phyloP scores from a whole-genome alignment of 2,888 invertebrate genomes.

The Ophioninae sp. region DNA sequence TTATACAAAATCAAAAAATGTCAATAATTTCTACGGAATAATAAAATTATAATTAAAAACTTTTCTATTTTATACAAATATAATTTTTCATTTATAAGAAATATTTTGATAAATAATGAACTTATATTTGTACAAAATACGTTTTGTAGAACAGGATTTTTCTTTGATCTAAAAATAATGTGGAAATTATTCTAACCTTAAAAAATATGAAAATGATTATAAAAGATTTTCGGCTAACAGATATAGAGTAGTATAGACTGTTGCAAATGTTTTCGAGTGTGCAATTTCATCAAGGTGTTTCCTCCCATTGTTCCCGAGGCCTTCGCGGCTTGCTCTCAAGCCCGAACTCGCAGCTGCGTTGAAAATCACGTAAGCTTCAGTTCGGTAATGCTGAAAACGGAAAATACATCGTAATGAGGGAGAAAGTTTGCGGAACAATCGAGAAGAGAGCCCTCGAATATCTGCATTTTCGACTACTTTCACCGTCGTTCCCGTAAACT shows the following conservation, averaged over 20 bases:
- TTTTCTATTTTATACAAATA: too few relatives aligned
- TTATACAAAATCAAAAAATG: too few relatives aligned
- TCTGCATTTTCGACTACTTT: background rate
- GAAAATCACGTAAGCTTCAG: background rate
- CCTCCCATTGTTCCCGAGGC: background rate
- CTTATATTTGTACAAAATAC: too few relatives aligned
- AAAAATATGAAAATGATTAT: background rate
- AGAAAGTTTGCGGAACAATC: conserved; percentile 17
- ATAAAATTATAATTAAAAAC: too few relatives aligned
- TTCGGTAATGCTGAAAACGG: conserved; percentile 1
- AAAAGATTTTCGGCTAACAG: background rate
- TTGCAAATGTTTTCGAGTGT: background rate
- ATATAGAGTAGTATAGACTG: background rate
- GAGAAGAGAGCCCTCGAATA: background rate
- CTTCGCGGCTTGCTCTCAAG: background rate
- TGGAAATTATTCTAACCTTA: background rate
- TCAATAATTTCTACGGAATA: too few relatives aligned
- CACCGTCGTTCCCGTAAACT: background rate
- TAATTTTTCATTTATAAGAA: too few relatives aligned
- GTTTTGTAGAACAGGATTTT: background rate
- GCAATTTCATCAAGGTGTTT: background rate
- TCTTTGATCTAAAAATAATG: background rate
- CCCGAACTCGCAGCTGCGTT: background rate
- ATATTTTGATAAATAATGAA: too few relatives aligned
- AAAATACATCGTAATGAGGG: background rate